phyloP scores from a whole-genome alignment of 2,888 invertebrate species.

The Cinara cedri region DNA sequence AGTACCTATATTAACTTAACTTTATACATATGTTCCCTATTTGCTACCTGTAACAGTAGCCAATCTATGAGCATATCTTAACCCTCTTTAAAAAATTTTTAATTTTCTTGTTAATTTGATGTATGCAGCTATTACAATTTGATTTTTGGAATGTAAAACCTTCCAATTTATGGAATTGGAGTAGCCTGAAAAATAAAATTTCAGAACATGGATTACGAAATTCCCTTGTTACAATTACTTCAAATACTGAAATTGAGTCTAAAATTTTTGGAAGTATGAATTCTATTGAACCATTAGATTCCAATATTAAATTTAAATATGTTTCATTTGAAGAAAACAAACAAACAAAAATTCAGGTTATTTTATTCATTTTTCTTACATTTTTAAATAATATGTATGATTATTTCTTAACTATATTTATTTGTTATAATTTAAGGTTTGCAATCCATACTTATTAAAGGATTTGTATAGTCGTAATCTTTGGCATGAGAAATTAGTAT shows the following conservation, averaged over 20 bases:
- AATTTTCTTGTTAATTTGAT: conserved; percentile 1
- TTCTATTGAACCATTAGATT: conserved; percentile 96
- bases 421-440: conserved; percentile 71
- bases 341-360: conserved; percentile 38
- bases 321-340: conserved; percentile 92
- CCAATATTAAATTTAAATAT: conserved; percentile 87
- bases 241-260: conserved; percentile 99
- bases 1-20: too few species aligned
- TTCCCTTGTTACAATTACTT: conserved; percentile 90
- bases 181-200: conserved; percentile 80
- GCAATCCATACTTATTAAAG: conserved; percentile 92
- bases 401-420: conserved; percentile 36
- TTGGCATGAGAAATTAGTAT: conserved; percentile 96
- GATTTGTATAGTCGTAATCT: conserved; percentile 89
- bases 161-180: conserved; percentile 89
- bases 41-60: too few species aligned
- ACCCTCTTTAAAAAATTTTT: too few species aligned
- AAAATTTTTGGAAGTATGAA: conserved; percentile 99
- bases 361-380: background rate
- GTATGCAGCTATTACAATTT: conserved; percentile 80
- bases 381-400: conserved; percentile 28
- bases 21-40: too few species aligned
- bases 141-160: conserved; percentile 97
- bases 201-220: conserved; percentile 89
- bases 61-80: too few species aligned